A percentile compares a stretch with the other conserved stretches of the same genome.
phyloP scores from a whole-genome alignment of 2,113 vertebrate genomes.

The Calyptommatus sinebrachiatus region DNA sequence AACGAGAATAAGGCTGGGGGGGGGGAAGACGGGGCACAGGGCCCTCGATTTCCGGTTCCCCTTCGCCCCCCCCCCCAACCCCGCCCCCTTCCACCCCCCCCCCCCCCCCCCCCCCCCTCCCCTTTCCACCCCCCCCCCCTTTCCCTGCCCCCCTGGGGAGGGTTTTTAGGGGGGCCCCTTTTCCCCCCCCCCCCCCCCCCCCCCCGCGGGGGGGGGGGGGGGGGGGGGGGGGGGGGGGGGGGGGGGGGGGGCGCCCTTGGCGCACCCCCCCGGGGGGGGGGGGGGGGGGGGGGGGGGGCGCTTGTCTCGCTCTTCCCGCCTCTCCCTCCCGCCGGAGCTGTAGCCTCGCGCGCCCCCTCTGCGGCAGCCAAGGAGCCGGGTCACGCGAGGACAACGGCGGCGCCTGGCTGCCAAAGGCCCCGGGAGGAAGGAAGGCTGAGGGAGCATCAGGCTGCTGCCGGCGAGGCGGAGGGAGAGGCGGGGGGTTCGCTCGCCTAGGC shows the following conservation, averaged over 20 bases:
- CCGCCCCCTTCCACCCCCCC: too few species aligned
- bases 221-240: neutral
- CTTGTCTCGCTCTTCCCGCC: neutral
- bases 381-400: constrained; percentile 67
- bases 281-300: neutral
- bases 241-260: neutral
- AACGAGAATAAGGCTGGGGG: too few species aligned
- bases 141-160: constrained; percentile 3
- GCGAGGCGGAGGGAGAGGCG: constrained; percentile 17
- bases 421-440: constrained; percentile 15
- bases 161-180: constrained; percentile 19
- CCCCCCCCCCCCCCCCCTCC: constrained; percentile 16
- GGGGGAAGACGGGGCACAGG: too few species aligned
- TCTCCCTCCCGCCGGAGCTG: constrained; percentile 5
- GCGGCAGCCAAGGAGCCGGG: constrained; percentile 53
- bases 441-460: constrained; percentile 26
- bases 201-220: neutral
- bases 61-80: too few species aligned
- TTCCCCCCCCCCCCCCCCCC: constrained; percentile 16
- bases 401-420: constrained; percentile 52
- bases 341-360: constrained; percentile 41
- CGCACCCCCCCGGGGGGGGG: neutral
- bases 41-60: too few species aligned
- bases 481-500: neutral
- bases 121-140: constrained; percentile 36